Conservation (phyloP, 2,113 vertebrate genomes). For the Nycticryphes semicollaris region DNA sequence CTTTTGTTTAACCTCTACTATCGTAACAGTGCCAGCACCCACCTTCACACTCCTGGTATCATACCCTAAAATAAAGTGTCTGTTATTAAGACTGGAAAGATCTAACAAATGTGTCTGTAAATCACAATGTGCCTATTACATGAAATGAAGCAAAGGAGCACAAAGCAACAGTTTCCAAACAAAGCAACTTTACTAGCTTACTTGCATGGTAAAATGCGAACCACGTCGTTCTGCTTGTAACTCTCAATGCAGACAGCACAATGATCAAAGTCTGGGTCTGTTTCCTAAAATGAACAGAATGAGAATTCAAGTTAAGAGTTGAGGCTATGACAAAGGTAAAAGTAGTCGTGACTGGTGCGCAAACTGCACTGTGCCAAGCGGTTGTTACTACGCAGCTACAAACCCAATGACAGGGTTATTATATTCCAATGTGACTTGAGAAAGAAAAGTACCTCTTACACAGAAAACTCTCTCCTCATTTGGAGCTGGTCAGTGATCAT, state of each 20-base stretch:
- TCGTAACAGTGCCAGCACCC: neutral
- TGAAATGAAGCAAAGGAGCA: neutral
- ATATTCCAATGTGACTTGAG: neutral
- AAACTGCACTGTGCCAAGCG: neutral
- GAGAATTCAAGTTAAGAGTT: conserved; percentile 54
- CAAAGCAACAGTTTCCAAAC: neutral
- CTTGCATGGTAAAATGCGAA: conserved; percentile 98
- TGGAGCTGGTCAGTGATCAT: neutral
- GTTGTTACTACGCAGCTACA: neutral
- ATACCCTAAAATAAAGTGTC: neutral
- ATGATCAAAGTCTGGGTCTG: conserved; percentile 96
- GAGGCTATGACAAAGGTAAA: neutral
- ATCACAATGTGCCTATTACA: neutral
- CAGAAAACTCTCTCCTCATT: neutral
- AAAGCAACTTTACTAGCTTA: conserved; percentile 73
- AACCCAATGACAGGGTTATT: neutral
- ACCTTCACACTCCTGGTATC: neutral
- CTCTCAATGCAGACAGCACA: conserved; percentile 98
- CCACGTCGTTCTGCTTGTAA: conserved; percentile 96
- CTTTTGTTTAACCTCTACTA: neutral
- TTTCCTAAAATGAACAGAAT: conserved; percentile 83
- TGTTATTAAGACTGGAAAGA: neutral
- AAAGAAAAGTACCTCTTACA: neutral
- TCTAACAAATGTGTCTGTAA: neutral
- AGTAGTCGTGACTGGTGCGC: neutral